Base-by-base conservation (phyloP, 2,888 invertebrate species). In the Morpho deidamia region DNA sequence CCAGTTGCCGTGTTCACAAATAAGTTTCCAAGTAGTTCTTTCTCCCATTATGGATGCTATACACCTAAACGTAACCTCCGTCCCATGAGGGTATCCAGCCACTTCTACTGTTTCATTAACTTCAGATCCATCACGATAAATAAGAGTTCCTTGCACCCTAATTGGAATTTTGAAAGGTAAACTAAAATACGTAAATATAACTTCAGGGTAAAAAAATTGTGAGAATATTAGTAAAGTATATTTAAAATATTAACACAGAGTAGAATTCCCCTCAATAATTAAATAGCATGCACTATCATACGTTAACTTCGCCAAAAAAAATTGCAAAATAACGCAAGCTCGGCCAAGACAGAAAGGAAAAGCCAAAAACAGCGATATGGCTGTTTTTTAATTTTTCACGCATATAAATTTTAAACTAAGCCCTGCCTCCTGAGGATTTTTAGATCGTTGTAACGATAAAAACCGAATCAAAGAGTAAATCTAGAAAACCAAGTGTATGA, bases 1-100 rank as follows among this genome's bases (percentile, higher is more conserved):
- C 96, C 96, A 96, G 63, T 92, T 92, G 0, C 96, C 96, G 66
- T 96, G 94, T 71, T 96, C 95, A 68, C 96, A 96, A 53, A 94
- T 92, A 23, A 96, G 93, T 65, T 94, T 94, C 96, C 96, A 96
- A 0, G 95, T 95, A 32, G 94, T 94, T 70, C 94, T 93, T 80
- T 95, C 95, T 0, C 95, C 95, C 87, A 95, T 94, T 42, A 94
- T 93, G 60, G 94, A 94, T 1, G 94, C 94, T 62, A 95, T 95
- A 74, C 96, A 96, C 67, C 94, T 93, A 78, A 96, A 96, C 7
- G 94, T 94, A 48, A 96, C 94, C 81, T 96, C 95, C 0, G 95
- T 95, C 0, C 95, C 95, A 67, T 95, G 95, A 5, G 95, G 94
- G 72, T 95, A 96, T 7, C 91, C 92, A 51, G 92, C 92, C 61